phyloP scores from a whole-genome alignment of 2,113 vertebrate genomes.

The Meriones unguiculatus region DNA sequence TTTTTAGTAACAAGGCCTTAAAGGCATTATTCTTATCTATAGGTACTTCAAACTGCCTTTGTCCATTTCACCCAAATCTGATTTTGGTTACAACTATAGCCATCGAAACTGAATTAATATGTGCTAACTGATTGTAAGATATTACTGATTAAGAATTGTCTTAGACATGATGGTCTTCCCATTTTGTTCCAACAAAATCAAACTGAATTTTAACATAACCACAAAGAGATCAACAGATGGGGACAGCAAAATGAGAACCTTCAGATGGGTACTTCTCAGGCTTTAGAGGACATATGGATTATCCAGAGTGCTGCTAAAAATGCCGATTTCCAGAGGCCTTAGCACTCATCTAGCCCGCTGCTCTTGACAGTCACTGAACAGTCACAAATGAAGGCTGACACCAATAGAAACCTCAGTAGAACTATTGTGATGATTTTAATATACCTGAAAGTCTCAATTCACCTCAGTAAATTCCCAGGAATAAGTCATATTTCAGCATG shows the following conservation, averaged over 20 bases:
- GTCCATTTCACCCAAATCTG: constrained; percentile 6
- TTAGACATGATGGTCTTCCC: background rate
- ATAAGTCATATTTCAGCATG: background rate
- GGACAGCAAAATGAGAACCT: background rate
- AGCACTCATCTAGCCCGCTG: background rate
- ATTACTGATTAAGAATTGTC: background rate
- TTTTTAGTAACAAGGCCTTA: background rate
- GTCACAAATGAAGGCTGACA: background rate
- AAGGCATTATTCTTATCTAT: background rate
- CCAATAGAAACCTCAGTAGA: background rate
- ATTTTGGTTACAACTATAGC: background rate
- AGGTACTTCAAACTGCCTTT: background rate
- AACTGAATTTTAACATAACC: background rate
- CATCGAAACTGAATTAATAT: background rate
- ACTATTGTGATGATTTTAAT: background rate
- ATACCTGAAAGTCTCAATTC: background rate
- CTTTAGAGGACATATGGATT: too few relatives aligned
- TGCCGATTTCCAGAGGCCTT: background rate
- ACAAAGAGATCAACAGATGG: background rate
- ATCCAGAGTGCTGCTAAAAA: background rate
- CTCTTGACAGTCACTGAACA: background rate
- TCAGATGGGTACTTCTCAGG: background rate
- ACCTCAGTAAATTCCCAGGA: background rate
- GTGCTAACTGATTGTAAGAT: background rate
- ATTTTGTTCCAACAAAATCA: constrained; percentile 25